phyloP scores from a whole-genome alignment of 2,888 invertebrate species.

The Linnaemya tessellans region DNA sequence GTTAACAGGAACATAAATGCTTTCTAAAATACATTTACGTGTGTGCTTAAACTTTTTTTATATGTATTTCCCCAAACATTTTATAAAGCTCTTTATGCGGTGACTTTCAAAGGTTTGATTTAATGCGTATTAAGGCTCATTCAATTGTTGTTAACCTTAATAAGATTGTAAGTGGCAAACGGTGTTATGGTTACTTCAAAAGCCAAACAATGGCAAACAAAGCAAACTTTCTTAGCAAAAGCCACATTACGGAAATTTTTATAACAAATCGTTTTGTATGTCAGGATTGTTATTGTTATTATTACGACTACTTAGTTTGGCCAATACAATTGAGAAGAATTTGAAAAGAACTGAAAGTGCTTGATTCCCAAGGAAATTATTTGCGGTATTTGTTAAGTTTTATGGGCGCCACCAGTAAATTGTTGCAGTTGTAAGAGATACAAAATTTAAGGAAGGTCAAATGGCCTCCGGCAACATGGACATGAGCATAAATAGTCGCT shows the following conservation, averaged over 20 bases:
- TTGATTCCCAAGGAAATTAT: neutral
- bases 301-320: neutral
- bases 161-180: constrained; percentile 10
- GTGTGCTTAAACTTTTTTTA: neutral
- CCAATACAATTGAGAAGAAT: neutral
- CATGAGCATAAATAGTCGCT: too few species aligned
- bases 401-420: neutral
- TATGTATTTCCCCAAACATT: neutral
- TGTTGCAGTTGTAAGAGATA: neutral
- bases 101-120: neutral
- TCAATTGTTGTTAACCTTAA: constrained; percentile 10
- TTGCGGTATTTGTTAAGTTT: neutral
- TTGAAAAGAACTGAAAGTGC: neutral
- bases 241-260: too few species aligned
- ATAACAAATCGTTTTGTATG: neutral
- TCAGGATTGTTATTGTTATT: neutral
- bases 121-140: neutral
- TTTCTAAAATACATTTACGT: neutral
- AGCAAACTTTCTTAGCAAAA: constrained; percentile 10
- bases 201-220: neutral
- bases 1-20: neutral
- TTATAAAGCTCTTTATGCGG: constrained; percentile 2
- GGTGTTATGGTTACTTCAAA: constrained; percentile 12
- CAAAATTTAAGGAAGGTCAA: too few species aligned
- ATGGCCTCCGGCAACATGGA: too few species aligned